Evolutionary conservation across 2,113 vertebrate genomes (phyloP), one percentile per base, ranked within the genome.

Genomic region (Myotis yumanensis): DNA sequence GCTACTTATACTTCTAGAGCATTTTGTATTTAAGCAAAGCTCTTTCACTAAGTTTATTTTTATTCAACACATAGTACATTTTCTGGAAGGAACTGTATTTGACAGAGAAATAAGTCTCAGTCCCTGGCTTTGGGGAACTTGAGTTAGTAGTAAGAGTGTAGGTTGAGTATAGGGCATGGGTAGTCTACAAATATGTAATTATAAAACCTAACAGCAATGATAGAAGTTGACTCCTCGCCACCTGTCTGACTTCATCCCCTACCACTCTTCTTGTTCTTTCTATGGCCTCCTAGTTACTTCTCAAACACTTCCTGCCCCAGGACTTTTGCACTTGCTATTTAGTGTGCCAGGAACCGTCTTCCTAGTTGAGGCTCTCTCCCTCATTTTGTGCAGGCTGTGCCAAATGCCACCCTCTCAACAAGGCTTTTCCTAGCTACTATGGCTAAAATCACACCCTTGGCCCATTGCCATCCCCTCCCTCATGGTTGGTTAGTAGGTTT

Each of bases 181-280:
- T 64, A 0, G 8, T 11, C 23, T 89, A 6, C 16, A 59, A 9
- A 28, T 15, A 10, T 23, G 9, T 43, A 22, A 3, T 82, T 52
- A 3, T 2, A 28, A 4, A 5, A 18, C 7, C 0, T 28, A 2
- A 9, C 17, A 59, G 37, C 5, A 1, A 1, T 11, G 17, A 22
- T 10, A 20, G 75, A 57, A 40, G 73, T 37, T 28, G 25, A 15
- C 5, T 30, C 12, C 17, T 59, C 0, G 0, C 48, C 76, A 30
- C 12, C 5, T 25, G 3, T 12, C 22, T 40, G 8, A 40, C n/a
- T 37, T 28, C 1, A 14, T 16, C 18, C 66, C 20, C 5, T 25
- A 1, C 7, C 15, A 1, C 52, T 16, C 35, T 85, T 18, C 23
- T n/a, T 1, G 3, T 54, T 59, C 11, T 1, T 51, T 46, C 84